Base-by-base conservation (phyloP, 2,113 vertebrate genomes). In the Vidua chalybeata region DNA sequence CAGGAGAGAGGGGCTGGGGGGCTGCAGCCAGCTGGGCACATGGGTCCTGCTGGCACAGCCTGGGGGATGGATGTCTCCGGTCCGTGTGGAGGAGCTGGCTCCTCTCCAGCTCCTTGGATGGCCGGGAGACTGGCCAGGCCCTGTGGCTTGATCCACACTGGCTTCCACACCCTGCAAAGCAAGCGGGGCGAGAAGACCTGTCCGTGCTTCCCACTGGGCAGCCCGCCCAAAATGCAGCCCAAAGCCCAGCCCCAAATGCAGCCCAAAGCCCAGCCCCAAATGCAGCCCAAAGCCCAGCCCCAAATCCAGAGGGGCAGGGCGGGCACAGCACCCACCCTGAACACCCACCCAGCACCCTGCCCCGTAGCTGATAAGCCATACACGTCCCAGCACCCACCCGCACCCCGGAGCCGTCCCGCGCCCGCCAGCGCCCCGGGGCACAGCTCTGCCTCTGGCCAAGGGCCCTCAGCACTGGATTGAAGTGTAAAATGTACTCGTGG, bases 281-380 rank as follows among this genome's bases (percentile, higher is more conserved):
- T 23, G 11, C 68, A 78, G 78, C 48, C 74, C 45, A 9, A 43
- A 52, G 18, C 9, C 8, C 49, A 45, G 61, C 76, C 49, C 77
- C 11, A 35, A 45, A 6, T 24, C 5, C 59, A 16, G 54, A 27
- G 18, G 35, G 68, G 52, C 3, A 0, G 71, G 18, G 18, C 33
- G 21, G 49, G 7, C 80, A 64, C 5, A 3, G 86, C 87, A 78
- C 31, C 62, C 11, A 1, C 4, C 0, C 45, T 2, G 3, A 67
- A 6, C 5, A 3, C 20, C 76, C 41, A 6, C 43, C n/a, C 54
- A 73, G 19, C 20, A 0, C 35, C 67, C 55, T 35, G 15, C 45
- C 77, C 3, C 0, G 35, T 92, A 71, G 77, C 83, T 84, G 75
- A 96, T 92, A 97, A 97, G 96, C 96, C 96, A 97, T 97, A 97